These are phyloP conservation scores for Pseudolaguvia tuberculata DNA, from an alignment of 2,113 vertebrate species.

Conservation along the genomic window DNA sequence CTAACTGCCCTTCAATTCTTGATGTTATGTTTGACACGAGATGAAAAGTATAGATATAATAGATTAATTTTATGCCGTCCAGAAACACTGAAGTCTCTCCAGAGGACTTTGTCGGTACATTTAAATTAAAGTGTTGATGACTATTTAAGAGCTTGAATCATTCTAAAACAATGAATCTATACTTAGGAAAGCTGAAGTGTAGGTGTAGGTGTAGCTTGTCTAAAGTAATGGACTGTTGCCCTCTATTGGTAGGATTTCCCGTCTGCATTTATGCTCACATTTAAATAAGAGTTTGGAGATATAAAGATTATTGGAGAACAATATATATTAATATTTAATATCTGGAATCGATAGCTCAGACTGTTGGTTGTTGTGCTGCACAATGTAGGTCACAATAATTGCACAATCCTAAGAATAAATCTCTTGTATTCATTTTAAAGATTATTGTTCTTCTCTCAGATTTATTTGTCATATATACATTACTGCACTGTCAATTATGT, in stretches of 20 bases:
- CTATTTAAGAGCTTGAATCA: conserved; percentile 25
- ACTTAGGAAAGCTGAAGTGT: conserved; percentile 37
- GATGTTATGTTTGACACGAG: conserved; percentile 31
- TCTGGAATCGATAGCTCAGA: not conserved
- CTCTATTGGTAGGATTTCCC: conserved; percentile 67
- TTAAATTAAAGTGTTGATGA: conserved; percentile 22
- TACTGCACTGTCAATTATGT: not conserved
- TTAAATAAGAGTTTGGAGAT: conserved; percentile 44
- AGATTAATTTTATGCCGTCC: conserved; percentile 27
- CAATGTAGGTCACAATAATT: not conserved
- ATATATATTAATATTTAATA: conserved; percentile 9
- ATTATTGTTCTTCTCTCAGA: not conserved
- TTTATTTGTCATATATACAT: not conserved
- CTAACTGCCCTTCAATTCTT: conserved; percentile 39
- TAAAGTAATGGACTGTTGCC: conserved; percentile 74
- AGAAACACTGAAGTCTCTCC: conserved; percentile 31
- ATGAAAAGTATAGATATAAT: conserved; percentile 41
- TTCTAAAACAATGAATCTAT: conserved; percentile 29
- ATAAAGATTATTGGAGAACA: not conserved
- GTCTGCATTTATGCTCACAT: conserved; percentile 59
- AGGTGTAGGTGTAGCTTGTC: conserved; percentile 42
- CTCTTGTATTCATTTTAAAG: not conserved
- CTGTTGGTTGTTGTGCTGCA: not conserved
- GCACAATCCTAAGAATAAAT: not conserved
- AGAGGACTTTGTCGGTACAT: conserved; percentile 9